Percentiles rank a stretch among this genome's conserved stretches.
Evolutionary conservation across 2,888 invertebrate species (phyloP).

Genomic region (Acrobasis suavella): DNA sequence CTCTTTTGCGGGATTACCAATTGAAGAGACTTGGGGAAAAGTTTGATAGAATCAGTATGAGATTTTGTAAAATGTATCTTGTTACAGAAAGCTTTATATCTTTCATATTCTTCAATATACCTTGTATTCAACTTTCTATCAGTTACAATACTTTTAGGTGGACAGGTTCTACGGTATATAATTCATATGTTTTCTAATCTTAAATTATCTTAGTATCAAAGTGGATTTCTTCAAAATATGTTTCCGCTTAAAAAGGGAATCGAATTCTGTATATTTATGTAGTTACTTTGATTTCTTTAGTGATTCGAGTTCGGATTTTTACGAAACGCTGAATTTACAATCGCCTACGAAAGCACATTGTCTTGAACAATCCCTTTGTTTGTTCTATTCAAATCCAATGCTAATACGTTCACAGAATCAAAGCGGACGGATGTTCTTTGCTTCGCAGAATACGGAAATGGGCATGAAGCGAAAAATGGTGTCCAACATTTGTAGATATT

Average conservation of each 20-base stretch:
- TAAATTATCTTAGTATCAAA: no score
- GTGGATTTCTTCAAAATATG: no score
- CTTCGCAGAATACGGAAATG: constrained; percentile 64
- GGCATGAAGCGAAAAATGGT: constrained; percentile 48
- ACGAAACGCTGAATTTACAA: constrained; percentile 78
- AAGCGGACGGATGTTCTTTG: constrained; percentile 75
- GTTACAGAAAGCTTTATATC: neutral
- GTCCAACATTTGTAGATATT: constrained; percentile 43
- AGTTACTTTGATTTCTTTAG: constrained; percentile 26
- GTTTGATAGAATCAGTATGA: constrained; percentile 26
- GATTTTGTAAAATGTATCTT: neutral
- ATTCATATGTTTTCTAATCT: no score
- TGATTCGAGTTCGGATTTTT: constrained; percentile 60
- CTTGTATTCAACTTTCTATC: no score
- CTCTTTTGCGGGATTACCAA: constrained; percentile 52
- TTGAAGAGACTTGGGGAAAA: constrained; percentile 27
- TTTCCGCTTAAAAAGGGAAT: neutral
- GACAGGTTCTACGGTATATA: no score
- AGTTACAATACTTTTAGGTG: no score
- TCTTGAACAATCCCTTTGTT: constrained; percentile 80
- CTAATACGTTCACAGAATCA: constrained; percentile 79
- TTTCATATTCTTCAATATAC: neutral
- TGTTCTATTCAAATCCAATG: constrained; percentile 82
- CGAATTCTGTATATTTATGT: neutral
- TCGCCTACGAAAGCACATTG: constrained; percentile 79